These are phyloP conservation scores for Dorcus parallelipipedus DNA, from an alignment of 2,888 invertebrate genomes.

Conservation along the genomic window DNA sequence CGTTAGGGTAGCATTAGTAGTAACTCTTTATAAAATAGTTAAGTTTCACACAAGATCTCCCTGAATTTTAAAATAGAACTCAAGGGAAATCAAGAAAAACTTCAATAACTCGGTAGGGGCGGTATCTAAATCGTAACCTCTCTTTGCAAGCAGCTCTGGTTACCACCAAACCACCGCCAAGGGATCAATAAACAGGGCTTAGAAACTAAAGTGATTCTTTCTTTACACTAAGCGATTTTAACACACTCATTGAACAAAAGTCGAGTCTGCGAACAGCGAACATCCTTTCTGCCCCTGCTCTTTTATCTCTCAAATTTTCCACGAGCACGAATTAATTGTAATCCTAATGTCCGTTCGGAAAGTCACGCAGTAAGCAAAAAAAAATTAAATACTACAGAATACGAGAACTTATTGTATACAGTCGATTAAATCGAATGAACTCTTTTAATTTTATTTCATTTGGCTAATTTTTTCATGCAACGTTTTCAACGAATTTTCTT, in stretches of 20 bases:
- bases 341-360: slow-evolving; percentile 9
- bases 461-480: neutral
- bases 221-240: slow-evolving; percentile 21
- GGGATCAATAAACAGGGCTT: slow-evolving; percentile 40
- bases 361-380: neutral
- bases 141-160: slow-evolving; percentile 33
- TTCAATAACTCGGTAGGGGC: slow-evolving; percentile 35
- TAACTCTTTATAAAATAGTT: too few relatives aligned
- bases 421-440: too few relatives aligned
- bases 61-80: slow-evolving; percentile 33
- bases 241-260: slow-evolving; percentile 17
- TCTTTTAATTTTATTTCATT: too few relatives aligned
- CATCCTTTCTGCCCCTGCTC: slow-evolving; percentile 12
- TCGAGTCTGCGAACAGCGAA: slow-evolving; percentile 9
- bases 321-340: slow-evolving; percentile 10
- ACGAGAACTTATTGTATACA: too few relatives aligned
- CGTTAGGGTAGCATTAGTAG: too few relatives aligned
- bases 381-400: neutral
- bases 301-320: slow-evolving; percentile 12
- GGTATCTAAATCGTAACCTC: slow-evolving; percentile 37
- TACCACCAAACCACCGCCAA: slow-evolving; percentile 35
- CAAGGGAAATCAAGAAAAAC: slow-evolving; percentile 39
- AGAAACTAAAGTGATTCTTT: slow-evolving; percentile 37
- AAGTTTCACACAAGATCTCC: neutral
- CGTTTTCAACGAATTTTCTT: neutral